Evolutionary conservation across 1,140 invertebrate genomes (phyloP).

Genomic region (Anagrus nilaparvatae): DNA sequence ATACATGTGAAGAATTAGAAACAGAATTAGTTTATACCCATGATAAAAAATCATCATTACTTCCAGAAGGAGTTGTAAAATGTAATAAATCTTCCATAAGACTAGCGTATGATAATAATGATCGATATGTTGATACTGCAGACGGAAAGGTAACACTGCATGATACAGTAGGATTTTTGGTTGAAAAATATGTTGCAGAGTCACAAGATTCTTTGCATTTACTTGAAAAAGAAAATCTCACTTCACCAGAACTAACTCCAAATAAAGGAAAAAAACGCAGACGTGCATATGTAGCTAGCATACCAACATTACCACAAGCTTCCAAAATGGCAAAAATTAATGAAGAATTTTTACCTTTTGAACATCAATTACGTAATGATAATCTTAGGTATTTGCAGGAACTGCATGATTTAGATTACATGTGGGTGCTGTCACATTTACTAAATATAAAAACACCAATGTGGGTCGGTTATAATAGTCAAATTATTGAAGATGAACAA

Average conservation of each 20-base stretch:
- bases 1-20: too few species aligned
- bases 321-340: constrained; percentile 17
- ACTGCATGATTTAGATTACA: constrained; percentile 6
- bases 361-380: background rate
- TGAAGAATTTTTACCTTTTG: constrained; percentile 6
- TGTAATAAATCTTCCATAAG: too few species aligned
- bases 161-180: constrained; percentile 42
- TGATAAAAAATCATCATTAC: too few species aligned
- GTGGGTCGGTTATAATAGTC: constrained; percentile 20
- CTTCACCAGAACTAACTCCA: too few species aligned
- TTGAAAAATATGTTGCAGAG: too few species aligned
- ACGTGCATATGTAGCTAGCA: too few species aligned
- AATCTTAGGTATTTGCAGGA: background rate
- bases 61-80: too few species aligned
- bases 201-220: too few species aligned
- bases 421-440: constrained; percentile 14
- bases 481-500: constrained; percentile 11
- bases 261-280: too few species aligned
- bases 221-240: too few species aligned
- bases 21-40: too few species aligned
- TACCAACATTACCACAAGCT: too few species aligned
- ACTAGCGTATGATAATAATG: constrained; percentile 35
- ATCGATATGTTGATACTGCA: constrained; percentile 36
- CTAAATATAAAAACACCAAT: constrained; percentile 15
- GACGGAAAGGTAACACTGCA: constrained; percentile 37